Conservation (phyloP, 1,140 invertebrate genomes). For the Propsilocerus akamusi region DNA sequence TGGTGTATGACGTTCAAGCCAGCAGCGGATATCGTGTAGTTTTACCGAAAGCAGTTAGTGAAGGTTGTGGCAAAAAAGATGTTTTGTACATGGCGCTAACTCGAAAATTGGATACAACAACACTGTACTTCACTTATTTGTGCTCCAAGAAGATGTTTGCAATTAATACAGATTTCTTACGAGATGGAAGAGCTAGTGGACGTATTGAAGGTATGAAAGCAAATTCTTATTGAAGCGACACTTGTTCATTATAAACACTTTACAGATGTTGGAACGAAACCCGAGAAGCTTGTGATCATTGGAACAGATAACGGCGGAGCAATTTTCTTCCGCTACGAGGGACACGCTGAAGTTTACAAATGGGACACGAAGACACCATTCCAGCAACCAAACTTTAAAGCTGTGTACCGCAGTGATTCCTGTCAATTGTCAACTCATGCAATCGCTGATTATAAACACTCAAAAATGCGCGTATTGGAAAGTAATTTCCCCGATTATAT, state of each 20-base stretch:
- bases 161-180: slow-evolving; percentile 31
- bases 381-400: slow-evolving; percentile 27
- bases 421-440: slow-evolving; percentile 34
- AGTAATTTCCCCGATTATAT: slow-evolving; percentile 43
- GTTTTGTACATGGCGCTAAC: slow-evolving; percentile 36
- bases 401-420: slow-evolving; percentile 29
- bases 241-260: slow-evolving; percentile 5
- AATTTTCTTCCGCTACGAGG: slow-evolving; percentile 31
- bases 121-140: slow-evolving; percentile 36
- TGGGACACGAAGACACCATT: slow-evolving; percentile 38
- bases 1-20: slow-evolving; percentile 38
- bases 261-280: slow-evolving; percentile 31
- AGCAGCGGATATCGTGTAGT: slow-evolving; percentile 35
- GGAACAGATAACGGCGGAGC: slow-evolving; percentile 38
- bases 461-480: slow-evolving; percentile 35
- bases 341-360: slow-evolving; percentile 35
- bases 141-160: slow-evolving; percentile 30
- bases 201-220: slow-evolving; percentile 22
- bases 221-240: background rate
- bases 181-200: slow-evolving; percentile 28
- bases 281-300: slow-evolving; percentile 30
- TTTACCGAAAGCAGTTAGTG: slow-evolving; percentile 29
- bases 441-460: slow-evolving; percentile 29
- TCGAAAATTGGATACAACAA: slow-evolving; percentile 26
- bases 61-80: slow-evolving; percentile 25